Base-by-base conservation (phyloP, 2,888 invertebrate species). In the Patella caerulea region DNA sequence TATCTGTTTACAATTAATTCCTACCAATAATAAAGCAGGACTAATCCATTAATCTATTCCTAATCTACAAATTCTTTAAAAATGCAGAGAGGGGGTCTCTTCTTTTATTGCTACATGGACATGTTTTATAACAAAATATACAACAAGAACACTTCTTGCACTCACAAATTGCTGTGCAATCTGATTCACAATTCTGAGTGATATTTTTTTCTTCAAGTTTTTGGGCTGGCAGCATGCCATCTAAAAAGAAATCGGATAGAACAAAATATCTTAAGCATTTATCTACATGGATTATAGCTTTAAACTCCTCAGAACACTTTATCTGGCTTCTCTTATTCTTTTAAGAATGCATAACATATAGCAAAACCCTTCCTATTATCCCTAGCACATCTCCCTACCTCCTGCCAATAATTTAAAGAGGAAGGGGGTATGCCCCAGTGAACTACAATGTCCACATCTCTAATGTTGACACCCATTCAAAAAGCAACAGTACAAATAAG, bases 391-490 rank as follows among this genome's bases (percentile, higher is more conserved):
- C 75, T n/a, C 5, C 81, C 79, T 29, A 78, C 52, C 52, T 83
- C 81, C 55, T 82, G 83, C 81, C 82, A 82, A 53, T 80, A 80
- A 19, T 24, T 29, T 1, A 83, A 65, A 34, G 70, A 15, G 34
- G 74, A 69, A 55, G 17, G 19, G 0, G 80, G 78, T 0, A 71
- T n/a, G 7, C 82, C 82, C 81, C 81, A 81, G 59, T 81, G 80
- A 2, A 83, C 53, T 15, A 83, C 79, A 12, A 78, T 12, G 19
- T 79, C 79, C 34, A 83, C 59, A 71, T 83, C 75, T 24, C 69
- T 53, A 12, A 82, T 79, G 55, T 83, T 71, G 5, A 83, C 78
- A 2, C 83, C 81, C 81, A 83, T 80, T 4, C 81, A 82, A 76
- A 83, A 79, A 11, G 81, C 82, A 0, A 82, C 73, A 14, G 83